phyloP scores from a whole-genome alignment of 2,888 invertebrate genomes.

The Andrena bicolor region DNA sequence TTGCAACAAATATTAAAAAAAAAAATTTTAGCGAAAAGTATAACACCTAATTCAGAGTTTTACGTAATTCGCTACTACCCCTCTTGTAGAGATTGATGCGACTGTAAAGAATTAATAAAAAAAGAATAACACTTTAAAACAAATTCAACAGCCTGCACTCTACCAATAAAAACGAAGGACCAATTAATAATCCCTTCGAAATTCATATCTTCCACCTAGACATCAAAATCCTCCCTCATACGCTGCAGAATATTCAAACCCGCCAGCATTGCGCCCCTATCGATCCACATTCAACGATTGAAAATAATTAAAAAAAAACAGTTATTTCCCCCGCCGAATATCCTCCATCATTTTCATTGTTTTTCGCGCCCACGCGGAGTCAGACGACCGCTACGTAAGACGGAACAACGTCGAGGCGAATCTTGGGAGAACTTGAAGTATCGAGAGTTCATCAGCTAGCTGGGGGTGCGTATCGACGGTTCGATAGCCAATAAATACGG shows the following conservation, averaged over 20 bases:
- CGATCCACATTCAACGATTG: not conserved
- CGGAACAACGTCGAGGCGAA: slow-evolving; percentile 20
- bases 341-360: not conserved
- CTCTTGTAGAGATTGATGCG: too few relatives aligned
- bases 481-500: slow-evolving; percentile 77
- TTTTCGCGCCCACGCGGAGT: too few relatives aligned
- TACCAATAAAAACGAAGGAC: too few relatives aligned
- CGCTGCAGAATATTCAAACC: not conserved
- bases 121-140: too few relatives aligned
- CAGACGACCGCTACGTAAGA: slow-evolving; percentile 30
- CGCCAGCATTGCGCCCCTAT: not conserved
- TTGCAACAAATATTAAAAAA: too few relatives aligned
- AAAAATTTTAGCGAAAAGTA: too few relatives aligned
- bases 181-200: too few relatives aligned
- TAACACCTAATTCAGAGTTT: too few relatives aligned
- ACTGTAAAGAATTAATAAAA: too few relatives aligned
- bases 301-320: not conserved
- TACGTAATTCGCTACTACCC: too few relatives aligned
- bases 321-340: not conserved
- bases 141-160: too few relatives aligned
- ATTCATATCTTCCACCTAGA: not conserved
- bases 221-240: not conserved
- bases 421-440: slow-evolving; percentile 47
- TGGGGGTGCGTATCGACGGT: slow-evolving; percentile 63
- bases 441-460: slow-evolving; percentile 31